Evolutionary conservation across 1,140 invertebrate genomes (phyloP).

Genomic region (Zaprionus camerounensis): DNA sequence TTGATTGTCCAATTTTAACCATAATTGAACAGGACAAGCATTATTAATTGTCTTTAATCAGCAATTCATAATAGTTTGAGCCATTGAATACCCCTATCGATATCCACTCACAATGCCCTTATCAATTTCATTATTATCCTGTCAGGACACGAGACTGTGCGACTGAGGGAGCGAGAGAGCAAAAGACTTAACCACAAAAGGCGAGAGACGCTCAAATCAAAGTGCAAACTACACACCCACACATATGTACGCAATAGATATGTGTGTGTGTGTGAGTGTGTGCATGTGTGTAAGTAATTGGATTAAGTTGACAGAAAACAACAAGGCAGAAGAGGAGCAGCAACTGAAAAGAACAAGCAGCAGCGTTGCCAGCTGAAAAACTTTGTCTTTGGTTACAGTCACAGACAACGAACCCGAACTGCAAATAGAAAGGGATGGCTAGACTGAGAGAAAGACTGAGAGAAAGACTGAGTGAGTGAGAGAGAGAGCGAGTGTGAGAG

Average conservation of each 20-base stretch:
- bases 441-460: background rate
- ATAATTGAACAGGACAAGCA: background rate
- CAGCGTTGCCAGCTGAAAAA: conserved; percentile 64
- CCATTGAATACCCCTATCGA: conserved; percentile 3
- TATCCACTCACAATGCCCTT: conserved; percentile 31
- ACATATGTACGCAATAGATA: conserved; percentile 25
- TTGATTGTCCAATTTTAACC: background rate
- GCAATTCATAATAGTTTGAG: conserved; percentile 4
- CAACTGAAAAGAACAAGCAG: conserved; percentile 28
- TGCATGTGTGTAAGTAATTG: conserved; percentile 65
- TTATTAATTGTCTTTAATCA: conserved; percentile 8
- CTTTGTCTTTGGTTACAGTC: conserved; percentile 72
- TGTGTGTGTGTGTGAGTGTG: conserved; percentile 39
- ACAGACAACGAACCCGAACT: conserved; percentile 38
- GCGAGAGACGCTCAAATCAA: conserved; percentile 55
- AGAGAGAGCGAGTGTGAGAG: background rate
- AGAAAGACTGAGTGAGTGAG: background rate
- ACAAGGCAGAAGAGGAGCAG: conserved; percentile 24
- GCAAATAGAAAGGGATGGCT: conserved; percentile 12
- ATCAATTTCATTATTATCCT: conserved; percentile 58
- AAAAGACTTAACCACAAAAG: conserved; percentile 23
- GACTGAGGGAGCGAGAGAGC: background rate
- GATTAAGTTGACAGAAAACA: conserved; percentile 77
- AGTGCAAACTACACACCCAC: conserved; percentile 71
- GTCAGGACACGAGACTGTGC: conserved; percentile 9